Base-by-base conservation (phyloP, 1,140 invertebrate genomes). In the Formica selysi region DNA sequence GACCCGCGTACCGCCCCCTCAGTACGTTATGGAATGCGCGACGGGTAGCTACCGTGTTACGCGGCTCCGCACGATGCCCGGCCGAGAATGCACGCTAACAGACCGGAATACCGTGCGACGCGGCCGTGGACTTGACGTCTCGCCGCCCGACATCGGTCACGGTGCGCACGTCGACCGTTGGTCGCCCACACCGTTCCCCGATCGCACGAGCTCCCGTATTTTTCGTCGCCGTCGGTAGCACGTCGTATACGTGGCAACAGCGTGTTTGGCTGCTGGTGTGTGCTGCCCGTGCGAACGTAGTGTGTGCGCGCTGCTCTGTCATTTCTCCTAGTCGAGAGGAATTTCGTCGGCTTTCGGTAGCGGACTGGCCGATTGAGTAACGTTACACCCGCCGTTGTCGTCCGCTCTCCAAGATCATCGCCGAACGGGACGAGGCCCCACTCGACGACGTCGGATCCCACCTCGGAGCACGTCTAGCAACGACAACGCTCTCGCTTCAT, bases 41-140 rank as follows among this genome's bases (percentile, higher is more conserved):
- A 94, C 92, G 93, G 91, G 89, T 88, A 92, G 95, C 95, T 95
- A 95, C 95, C 93, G 95, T 95, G 93, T 95, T 95, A 95, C 95
- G 95, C 95, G 92, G 94, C 94, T 95, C 95, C 91, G 92, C 93
- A 92, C 93, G 93, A 94, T 95, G 94, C 94, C 92, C 90, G 91
- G 86, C 51, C 85, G 81, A 94, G 93, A 93, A 92, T 84, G 62
- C 64, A 80, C 89, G 84, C 85, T 78, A 85, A 89, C 54, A 81
- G 76, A 79, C 65, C 86, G 88, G 68, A 51, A 86, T 79, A 65
- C 76, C 73, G 88, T 87, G 71, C 79, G 85, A 79, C 81, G 85
- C 70, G 88, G 62, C 48, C 67, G 76, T 70, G 85, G 74, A 26
- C 61, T 68, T 79, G 86, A 91, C 62, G 80, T 87, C 87, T 91